These are phyloP conservation scores for Spinus pinus DNA, from an alignment of 2,797 vertebrate species.

Conservation along the genomic window DNA sequence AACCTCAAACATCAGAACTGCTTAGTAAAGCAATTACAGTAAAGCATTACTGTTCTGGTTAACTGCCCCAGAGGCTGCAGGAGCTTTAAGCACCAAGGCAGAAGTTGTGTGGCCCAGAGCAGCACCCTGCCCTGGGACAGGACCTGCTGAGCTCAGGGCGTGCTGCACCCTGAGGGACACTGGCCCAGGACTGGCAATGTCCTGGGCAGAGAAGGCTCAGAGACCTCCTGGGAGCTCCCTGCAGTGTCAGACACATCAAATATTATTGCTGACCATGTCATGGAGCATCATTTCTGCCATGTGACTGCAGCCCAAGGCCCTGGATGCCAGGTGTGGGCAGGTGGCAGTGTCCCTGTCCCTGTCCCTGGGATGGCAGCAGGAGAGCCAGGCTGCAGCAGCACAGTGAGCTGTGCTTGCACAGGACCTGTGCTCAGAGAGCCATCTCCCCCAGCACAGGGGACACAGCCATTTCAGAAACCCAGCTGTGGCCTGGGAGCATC, in stretches of 20 bases:
- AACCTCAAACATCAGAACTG: neutral
- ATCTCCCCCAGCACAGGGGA: neutral
- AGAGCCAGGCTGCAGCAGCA: neutral
- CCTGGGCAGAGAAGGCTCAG: neutral
- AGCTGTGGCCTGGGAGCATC: neutral
- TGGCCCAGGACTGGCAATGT: neutral
- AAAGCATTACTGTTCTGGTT: neutral
- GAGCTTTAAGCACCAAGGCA: neutral
- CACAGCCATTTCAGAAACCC: neutral
- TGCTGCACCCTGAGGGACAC: neutral
- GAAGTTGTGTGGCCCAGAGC: neutral
- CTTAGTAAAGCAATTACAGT: neutral
- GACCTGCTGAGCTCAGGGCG: neutral
- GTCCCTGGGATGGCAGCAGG: neutral
- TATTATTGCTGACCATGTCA: too few species aligned
- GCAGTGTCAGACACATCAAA: neutral
- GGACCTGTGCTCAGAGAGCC: fast-evolving
- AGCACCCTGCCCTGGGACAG: neutral
- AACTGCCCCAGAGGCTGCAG: neutral
- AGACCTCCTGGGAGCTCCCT: neutral
- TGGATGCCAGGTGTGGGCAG: neutral
- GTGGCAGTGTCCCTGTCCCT: neutral
- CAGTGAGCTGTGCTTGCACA: neutral
- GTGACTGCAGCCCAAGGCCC: neutral
- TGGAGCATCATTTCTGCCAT: neutral